Evolutionary conservation across 2,797 vertebrate genomes (phyloP), one percentile per base, ranked within the genome.

Genomic region (Gastrophryne carolinensis): DNA sequence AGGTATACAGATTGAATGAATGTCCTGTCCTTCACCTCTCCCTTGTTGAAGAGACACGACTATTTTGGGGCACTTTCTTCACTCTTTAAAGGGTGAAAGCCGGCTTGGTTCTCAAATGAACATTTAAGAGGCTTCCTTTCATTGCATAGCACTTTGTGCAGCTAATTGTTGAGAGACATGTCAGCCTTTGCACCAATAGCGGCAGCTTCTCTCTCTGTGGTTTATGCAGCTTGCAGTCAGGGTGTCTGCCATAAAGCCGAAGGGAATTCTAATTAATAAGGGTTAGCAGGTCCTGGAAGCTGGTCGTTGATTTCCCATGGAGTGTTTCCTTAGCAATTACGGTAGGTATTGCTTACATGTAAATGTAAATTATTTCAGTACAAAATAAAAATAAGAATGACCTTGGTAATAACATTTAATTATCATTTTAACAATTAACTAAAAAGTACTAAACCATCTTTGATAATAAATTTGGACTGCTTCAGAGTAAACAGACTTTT

Each of bases 101-200:
- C 39, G 26, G 11, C 15, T 30, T 32, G 21, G 19, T 39, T 68
- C 65, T 53, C 65, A 68, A 66, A 66, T 52, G 63, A 34, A 39
- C 65, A 63, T 63, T 63, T 44, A 39, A 68, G 34, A 54, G 34
- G n/a, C 23, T 17, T 68, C 49, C 65, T 68, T 68, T 68, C 8
- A 37, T 50, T 37, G 53, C 41, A 11, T 27, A 68, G 50, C 27
- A 68, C 15, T 37, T 3, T 54, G 23, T 56, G 21, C 5, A 68
- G 50, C 50, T 68, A 68, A 68, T 56, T 56, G 65, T 56, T 41
- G 23, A 56, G 34, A 56, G 56, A 56, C 65, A 13, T 56, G 65
- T 68, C 65, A 56, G n/a, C 49, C 34, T 17, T 34, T 21, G 23
- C 50, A 29, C 24, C 17, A n/a, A 68, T 4, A 54, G 50, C 39